A percentile compares a stretch with the other conserved stretches of the same genome.
Conservation (phyloP, 2,797 vertebrate species). For the Thaleichthys pacificus region DNA sequence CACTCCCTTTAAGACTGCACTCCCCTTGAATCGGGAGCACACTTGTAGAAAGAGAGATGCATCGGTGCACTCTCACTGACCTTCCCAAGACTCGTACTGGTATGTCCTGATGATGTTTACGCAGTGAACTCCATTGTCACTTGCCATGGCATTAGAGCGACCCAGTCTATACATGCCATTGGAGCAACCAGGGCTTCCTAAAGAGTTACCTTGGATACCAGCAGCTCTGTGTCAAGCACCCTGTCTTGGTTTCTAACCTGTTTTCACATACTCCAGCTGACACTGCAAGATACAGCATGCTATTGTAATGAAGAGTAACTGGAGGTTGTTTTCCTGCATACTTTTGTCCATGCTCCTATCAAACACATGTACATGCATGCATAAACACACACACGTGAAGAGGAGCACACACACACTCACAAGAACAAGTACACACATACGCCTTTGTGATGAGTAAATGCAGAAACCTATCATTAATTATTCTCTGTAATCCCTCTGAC, state of each 20-base stretch:
- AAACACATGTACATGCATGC: constrained; percentile 52
- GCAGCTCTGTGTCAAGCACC: constrained; percentile 48
- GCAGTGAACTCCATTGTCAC: not conserved
- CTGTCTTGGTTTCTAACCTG: constrained; percentile 18
- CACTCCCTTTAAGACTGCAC: no score
- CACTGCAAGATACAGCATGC: constrained; percentile 62
- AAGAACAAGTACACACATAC: constrained; percentile 11
- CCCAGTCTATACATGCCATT: constrained; percentile 33
- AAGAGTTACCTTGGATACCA: constrained; percentile 58
- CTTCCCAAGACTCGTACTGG: not conserved
- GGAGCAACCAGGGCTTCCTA: constrained; percentile 31
- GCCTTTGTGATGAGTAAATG: constrained; percentile 17
- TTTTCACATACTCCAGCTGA: constrained; percentile 30
- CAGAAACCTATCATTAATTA: constrained; percentile 24
- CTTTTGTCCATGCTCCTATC: constrained; percentile 39
- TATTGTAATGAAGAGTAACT: constrained; percentile 44
- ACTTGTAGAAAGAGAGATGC: no score
- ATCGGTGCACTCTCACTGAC: constrained; percentile 6
- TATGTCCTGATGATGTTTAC: not conserved
- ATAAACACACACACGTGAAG: constrained; percentile 16
- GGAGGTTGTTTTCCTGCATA: constrained; percentile 45
- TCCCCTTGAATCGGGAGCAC: no score
- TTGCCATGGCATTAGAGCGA: not conserved
- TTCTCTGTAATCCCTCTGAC: not conserved
- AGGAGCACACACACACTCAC: constrained; percentile 1